Percentiles rank a stretch among this genome's conserved stretches.
Evolutionary conservation across 2,888 invertebrate species (phyloP).

Genomic region (Chesias legatella): DNA sequence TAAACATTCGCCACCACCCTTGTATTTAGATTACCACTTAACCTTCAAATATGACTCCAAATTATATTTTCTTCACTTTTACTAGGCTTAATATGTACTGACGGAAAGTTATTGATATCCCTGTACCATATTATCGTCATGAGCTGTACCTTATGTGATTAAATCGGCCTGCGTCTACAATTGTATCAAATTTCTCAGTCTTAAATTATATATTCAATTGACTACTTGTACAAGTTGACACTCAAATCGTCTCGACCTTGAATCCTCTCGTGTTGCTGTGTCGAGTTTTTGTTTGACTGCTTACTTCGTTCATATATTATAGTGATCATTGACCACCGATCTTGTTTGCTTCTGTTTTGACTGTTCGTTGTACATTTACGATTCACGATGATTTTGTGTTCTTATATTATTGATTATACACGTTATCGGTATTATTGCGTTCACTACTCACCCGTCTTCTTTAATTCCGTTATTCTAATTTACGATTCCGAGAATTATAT

Average conservation of each 20-base stretch:
- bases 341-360: constrained; percentile 24
- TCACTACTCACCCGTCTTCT: constrained; percentile 22
- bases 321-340: constrained; percentile 17
- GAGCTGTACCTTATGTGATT: too few species aligned
- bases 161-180: too few species aligned
- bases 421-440: constrained; percentile 15
- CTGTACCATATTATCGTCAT: too few species aligned
- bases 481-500: constrained; percentile 27
- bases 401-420: constrained; percentile 15
- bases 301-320: constrained; percentile 30
- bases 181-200: constrained; percentile 2
- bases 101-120: too few species aligned
- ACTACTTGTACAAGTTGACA: constrained; percentile 24
- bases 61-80: too few species aligned
- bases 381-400: constrained; percentile 6
- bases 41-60: too few species aligned
- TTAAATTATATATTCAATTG: constrained; percentile 13
- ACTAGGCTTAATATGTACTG: too few species aligned
- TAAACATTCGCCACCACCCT: constrained; percentile 15
- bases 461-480: constrained; percentile 20
- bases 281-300: constrained; percentile 25
- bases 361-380: constrained; percentile 1
- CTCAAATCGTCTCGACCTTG: constrained; percentile 39
- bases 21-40: constrained; percentile 3
- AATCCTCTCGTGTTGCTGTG: constrained; percentile 44